Percentiles rank a stretch among this genome's conserved stretches.
Evolutionary conservation across 2,113 vertebrate genomes (phyloP).

Genomic region (Strix uralensis): DNA sequence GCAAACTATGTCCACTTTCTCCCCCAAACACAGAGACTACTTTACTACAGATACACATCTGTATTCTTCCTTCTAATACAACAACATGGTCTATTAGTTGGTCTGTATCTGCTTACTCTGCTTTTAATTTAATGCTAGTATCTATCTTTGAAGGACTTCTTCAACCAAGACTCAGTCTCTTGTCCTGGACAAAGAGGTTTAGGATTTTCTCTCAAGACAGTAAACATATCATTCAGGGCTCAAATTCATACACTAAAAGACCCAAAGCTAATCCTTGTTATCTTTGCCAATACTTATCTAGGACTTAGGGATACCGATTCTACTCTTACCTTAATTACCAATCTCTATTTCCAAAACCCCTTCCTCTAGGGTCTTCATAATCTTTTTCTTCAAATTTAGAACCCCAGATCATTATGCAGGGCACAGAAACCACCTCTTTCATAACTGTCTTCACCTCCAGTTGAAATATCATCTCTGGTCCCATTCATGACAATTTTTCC

Average conservation of each 20-base stretch:
- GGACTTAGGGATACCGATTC: background rate
- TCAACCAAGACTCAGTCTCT: background rate
- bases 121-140: background rate
- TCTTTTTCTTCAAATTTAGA: background rate
- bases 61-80: background rate
- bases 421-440: background rate
- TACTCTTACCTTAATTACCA: background rate
- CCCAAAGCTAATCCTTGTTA: background rate
- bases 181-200: background rate
- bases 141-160: background rate
- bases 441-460: background rate
- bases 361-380: background rate
- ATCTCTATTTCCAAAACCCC: background rate
- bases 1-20: background rate
- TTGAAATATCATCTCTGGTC: background rate
- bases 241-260: background rate
- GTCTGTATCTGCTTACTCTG: background rate
- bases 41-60: background rate
- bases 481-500: background rate
- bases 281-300: background rate
- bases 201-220: background rate
- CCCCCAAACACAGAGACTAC: background rate
- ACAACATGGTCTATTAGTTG: background rate
- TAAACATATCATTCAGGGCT: background rate
- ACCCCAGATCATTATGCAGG: background rate